phyloP scores from a whole-genome alignment of 2,888 invertebrate species.

The Papilio demoleus region DNA sequence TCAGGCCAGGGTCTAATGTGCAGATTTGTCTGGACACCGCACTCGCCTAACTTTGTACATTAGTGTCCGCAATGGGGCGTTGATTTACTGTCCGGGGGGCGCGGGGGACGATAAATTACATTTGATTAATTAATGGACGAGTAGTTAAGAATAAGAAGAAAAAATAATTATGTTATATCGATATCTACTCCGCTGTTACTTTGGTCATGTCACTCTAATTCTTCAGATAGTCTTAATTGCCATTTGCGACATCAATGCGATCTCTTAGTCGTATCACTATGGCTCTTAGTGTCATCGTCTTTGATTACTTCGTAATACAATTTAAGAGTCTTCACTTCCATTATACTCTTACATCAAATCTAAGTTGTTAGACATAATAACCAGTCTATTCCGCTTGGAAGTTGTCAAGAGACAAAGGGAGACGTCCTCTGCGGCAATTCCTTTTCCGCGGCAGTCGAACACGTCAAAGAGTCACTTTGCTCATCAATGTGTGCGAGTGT shows the following conservation, averaged over 20 bases:
- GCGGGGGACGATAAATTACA: background rate
- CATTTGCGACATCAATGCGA: background rate
- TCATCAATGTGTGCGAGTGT: slow-evolving; percentile 38
- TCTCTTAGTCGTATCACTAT: background rate
- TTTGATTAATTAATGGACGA: slow-evolving; percentile 36
- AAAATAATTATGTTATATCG: background rate
- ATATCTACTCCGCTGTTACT: no score
- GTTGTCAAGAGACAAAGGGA: background rate
- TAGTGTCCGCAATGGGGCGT: slow-evolving; percentile 46
- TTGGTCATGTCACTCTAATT: no score
- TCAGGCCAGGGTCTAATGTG: slow-evolving; percentile 33
- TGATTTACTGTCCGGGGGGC: slow-evolving; percentile 52
- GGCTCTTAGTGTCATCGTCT: background rate
- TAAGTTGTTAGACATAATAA: background rate
- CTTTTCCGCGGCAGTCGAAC: slow-evolving; percentile 1
- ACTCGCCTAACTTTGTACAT: slow-evolving; percentile 40
- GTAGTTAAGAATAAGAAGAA: background rate
- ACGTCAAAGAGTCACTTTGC: slow-evolving; percentile 42
- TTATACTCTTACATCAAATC: background rate
- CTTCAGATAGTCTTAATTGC: background rate
- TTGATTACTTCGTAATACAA: background rate
- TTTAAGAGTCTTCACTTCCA: background rate
- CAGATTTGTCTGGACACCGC: slow-evolving; percentile 32
- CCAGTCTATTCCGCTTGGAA: background rate
- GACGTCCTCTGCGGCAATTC: background rate